Conservation (phyloP, 2,888 invertebrate species). For the Orthosia gothica region DNA sequence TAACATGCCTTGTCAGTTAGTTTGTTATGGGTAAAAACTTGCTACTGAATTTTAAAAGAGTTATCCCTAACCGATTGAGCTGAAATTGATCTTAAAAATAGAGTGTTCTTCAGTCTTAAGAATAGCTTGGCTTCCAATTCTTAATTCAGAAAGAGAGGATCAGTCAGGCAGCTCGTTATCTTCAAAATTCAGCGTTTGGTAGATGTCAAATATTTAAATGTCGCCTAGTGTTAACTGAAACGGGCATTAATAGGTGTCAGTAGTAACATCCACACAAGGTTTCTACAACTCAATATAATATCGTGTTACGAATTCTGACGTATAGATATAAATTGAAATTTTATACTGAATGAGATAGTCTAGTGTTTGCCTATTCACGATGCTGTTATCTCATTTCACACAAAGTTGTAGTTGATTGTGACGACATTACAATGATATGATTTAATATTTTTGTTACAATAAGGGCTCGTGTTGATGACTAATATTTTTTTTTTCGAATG, state of each 20-base stretch:
- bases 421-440: conserved; percentile 33
- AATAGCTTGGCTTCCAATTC: no score
- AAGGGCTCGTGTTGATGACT: conserved; percentile 28
- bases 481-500: conserved; percentile 24
- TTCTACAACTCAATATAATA: conserved; percentile 36
- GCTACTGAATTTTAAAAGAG: no score
- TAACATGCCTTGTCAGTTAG: no score
- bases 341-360: conserved; percentile 41
- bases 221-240: background rate
- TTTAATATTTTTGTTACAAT: conserved; percentile 17
- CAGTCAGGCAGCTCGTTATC: no score
- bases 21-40: no score
- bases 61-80: no score
- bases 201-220: background rate
- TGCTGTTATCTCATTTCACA: conserved; percentile 44
- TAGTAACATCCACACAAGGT: conserved; percentile 38
- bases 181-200: background rate
- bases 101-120: no score
- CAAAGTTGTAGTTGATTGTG: conserved; percentile 36
- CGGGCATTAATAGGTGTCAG: background rate
- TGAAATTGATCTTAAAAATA: no score
- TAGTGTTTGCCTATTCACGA: conserved; percentile 34
- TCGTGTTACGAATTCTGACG: conserved; percentile 31
- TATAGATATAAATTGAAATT: conserved; percentile 37
- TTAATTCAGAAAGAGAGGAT: no score